A percentile compares a stretch with the other conserved stretches of the same genome.
phyloP scores from a whole-genome alignment of 1,140 invertebrate genomes.

The Augochlora pura region DNA sequence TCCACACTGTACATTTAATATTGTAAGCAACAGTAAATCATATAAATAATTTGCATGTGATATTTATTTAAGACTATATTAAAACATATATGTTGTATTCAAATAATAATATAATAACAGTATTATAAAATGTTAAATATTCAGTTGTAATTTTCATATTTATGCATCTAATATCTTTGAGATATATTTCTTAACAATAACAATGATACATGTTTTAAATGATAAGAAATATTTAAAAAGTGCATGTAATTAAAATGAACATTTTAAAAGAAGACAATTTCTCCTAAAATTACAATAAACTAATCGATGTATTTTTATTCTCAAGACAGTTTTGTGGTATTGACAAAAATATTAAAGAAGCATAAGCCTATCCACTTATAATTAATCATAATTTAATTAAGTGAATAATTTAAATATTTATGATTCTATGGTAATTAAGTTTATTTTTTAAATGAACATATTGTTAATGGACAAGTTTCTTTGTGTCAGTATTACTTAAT shows the following conservation, averaged over 20 bases:
- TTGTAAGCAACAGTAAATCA: slow-evolving; percentile 15
- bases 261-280: background rate
- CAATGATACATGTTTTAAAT: background rate
- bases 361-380: background rate
- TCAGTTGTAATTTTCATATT: slow-evolving; percentile 29
- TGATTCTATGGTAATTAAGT: background rate
- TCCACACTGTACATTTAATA: slow-evolving; percentile 18
- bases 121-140: slow-evolving; percentile 29
- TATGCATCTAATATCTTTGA: slow-evolving; percentile 17
- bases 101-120: slow-evolving; percentile 22
- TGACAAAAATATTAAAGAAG: background rate
- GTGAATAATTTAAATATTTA: background rate
- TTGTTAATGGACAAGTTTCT: background rate
- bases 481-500: background rate
- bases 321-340: background rate
- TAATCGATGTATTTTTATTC: background rate
- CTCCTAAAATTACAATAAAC: slow-evolving; percentile 37
- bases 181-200: slow-evolving; percentile 6
- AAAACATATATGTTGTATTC: slow-evolving; percentile 26
- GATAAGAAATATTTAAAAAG: background rate
- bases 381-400: background rate
- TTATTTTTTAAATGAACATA: background rate
- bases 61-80: slow-evolving; percentile 20
- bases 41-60: slow-evolving; percentile 46
- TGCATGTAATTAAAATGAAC: background rate